A percentile compares a stretch with the other conserved stretches of the same genome.
These are phyloP conservation scores for Ceratosolen solmsi DNA, from an alignment of 1,140 invertebrate species.

Conservation along the genomic window DNA sequence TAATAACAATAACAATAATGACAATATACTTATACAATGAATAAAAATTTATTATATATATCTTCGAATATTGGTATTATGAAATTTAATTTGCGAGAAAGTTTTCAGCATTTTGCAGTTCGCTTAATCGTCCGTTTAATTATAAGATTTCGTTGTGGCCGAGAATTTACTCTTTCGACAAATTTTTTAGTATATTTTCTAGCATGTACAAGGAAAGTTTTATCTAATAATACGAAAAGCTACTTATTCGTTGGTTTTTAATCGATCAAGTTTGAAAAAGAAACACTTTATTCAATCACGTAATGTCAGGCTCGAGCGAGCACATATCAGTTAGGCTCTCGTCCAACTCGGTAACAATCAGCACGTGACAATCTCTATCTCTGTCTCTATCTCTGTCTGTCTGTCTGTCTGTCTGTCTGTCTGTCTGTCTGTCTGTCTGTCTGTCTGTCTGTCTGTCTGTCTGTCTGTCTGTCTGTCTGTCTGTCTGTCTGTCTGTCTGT, in stretches of 20 bases:
- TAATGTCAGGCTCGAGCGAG: neutral
- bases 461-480: constrained; percentile 9
- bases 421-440: constrained; percentile 1
- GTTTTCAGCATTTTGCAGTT: too few relatives aligned
- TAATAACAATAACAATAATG: too few relatives aligned
- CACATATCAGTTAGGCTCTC: neutral
- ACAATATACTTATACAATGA: too few relatives aligned
- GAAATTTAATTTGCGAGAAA: too few relatives aligned
- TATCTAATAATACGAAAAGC: neutral
- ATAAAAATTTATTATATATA: too few relatives aligned
- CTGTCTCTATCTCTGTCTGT: neutral
- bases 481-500: neutral
- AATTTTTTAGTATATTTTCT: too few relatives aligned
- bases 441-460: too few relatives aligned
- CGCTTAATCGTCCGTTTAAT: too few relatives aligned
- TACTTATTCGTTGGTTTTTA: neutral
- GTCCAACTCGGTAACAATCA: constrained; percentile 12
- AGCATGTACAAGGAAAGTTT: neutral
- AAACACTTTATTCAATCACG: constrained; percentile 39
- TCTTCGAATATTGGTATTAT: too few relatives aligned
- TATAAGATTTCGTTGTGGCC: too few relatives aligned
- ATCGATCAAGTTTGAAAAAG: constrained; percentile 21
- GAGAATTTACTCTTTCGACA: too few relatives aligned
- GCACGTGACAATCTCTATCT: constrained; percentile 21
- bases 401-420: too few relatives aligned